A percentile compares a stretch with the other conserved stretches of the same genome.
Evolutionary conservation across 2,113 vertebrate species (phyloP).

Genomic region (Orcinus orca): DNA sequence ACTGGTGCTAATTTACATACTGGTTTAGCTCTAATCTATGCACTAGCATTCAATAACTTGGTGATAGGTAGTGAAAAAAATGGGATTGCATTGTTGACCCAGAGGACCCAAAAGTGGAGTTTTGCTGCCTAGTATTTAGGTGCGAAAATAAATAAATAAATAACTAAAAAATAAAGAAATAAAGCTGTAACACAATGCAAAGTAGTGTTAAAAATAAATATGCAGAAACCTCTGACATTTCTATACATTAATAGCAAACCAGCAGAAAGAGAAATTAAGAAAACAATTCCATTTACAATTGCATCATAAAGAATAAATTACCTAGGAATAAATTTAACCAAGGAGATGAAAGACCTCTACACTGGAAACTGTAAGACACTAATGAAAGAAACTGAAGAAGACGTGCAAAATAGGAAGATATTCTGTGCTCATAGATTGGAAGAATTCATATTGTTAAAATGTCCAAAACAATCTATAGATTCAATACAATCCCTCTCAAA

Average conservation of each 20-base stretch:
- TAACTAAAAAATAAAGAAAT: not conserved
- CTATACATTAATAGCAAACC: not conserved
- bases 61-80: not conserved
- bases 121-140: not conserved
- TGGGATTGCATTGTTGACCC: not conserved
- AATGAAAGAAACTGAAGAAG: not conserved
- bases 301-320: not conserved
- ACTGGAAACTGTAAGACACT: not conserved
- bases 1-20: not conserved
- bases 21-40: not conserved
- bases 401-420: not conserved
- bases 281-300: not conserved
- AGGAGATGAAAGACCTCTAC: not conserved
- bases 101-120: not conserved
- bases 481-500: not conserved
- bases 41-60: not conserved
- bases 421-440: not conserved
- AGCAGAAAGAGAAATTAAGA: not conserved
- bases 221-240: not conserved
- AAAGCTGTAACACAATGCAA: not conserved
- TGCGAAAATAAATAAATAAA: not conserved
- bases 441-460: not conserved
- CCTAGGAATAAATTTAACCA: not conserved
- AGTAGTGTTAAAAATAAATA: not conserved
- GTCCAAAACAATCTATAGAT: not conserved